Evolutionary conservation across 2,113 vertebrate species (phyloP).

Genomic region (Blennius ocellaris): DNA sequence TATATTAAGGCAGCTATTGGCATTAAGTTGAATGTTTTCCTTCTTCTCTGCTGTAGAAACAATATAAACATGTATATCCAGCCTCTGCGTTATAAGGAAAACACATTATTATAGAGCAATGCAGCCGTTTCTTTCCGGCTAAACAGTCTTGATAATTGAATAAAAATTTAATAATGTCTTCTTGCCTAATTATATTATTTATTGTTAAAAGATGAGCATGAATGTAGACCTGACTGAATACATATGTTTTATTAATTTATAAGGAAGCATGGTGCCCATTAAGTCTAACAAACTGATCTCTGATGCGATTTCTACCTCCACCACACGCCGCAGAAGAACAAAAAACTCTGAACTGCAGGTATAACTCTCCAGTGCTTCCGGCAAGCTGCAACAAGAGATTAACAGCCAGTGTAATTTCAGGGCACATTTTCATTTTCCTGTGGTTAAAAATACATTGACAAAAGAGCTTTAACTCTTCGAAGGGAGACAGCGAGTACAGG

Average conservation of each 20-base stretch:
- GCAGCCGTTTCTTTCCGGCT: background rate
- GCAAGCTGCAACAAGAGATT: slow-evolving; percentile 49
- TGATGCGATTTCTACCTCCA: slow-evolving; percentile 2
- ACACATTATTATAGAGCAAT: background rate
- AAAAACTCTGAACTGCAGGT: slow-evolving; percentile 35
- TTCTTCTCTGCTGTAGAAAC: background rate
- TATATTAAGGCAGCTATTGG: background rate
- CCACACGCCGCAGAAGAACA: slow-evolving; percentile 13
- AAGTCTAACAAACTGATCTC: slow-evolving; percentile 1
- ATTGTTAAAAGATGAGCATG: background rate
- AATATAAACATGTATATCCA: background rate
- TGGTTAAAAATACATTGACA: slow-evolving; percentile 66
- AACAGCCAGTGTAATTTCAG: slow-evolving; percentile 21
- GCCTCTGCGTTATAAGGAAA: background rate
- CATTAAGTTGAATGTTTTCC: background rate
- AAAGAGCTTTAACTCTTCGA: slow-evolving; percentile 33
- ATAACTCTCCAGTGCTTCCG: slow-evolving; percentile 10
- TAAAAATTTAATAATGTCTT: background rate
- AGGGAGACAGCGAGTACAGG: slow-evolving; percentile 42
- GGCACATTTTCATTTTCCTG: slow-evolving; percentile 43
- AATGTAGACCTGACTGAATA: background rate
- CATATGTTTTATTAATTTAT: background rate
- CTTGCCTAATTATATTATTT: background rate
- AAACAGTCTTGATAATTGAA: background rate
- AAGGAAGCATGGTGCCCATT: background rate